Evolutionary conservation across 2,888 invertebrate species (phyloP).

Genomic region (Crossocerus cetratus): DNA sequence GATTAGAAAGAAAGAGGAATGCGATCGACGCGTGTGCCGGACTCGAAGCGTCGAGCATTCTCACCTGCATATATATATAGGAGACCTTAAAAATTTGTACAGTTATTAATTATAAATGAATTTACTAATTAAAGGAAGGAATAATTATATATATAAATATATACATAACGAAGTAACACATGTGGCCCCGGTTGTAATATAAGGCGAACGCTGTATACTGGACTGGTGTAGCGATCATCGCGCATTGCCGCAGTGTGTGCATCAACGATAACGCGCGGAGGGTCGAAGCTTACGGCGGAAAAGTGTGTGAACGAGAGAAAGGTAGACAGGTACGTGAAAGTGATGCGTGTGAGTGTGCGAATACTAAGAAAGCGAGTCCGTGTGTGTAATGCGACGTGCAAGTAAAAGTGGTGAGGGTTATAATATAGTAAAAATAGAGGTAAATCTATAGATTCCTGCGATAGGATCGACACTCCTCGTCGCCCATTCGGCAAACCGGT

Average conservation of each 20-base stretch:
- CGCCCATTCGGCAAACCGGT: conserved; percentile 45
- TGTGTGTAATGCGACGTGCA: neutral
- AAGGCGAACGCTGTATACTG: conserved; percentile 55
- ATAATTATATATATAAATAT: conserved; percentile 67
- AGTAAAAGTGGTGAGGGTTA: conserved; percentile 46
- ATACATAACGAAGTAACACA: conserved; percentile 58
- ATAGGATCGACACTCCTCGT: conserved; percentile 43
- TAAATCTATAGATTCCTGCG: conserved; percentile 50
- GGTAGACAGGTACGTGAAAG: conserved; percentile 7
- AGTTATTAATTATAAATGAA: conserved; percentile 77
- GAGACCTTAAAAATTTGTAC: conserved; percentile 77
- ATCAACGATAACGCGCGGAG: conserved; percentile 15
- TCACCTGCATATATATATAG: conserved; percentile 71
- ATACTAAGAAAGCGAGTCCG: conserved; percentile 22
- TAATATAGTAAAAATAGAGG: conserved; percentile 60
- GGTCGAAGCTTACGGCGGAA: neutral
- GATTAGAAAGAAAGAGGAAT: conserved; percentile 37
- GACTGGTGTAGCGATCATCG: conserved; percentile 51
- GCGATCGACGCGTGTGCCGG: conserved; percentile 64
- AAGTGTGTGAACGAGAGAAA: neutral
- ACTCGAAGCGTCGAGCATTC: conserved; percentile 71
- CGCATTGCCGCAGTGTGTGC: conserved; percentile 40
- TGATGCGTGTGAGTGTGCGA: conserved; percentile 26
- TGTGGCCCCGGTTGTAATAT: conserved; percentile 65
- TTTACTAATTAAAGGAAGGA: conserved; percentile 73